Conservation (phyloP, 2,113 vertebrate genomes). For the Cephalopterus ornatus region DNA sequence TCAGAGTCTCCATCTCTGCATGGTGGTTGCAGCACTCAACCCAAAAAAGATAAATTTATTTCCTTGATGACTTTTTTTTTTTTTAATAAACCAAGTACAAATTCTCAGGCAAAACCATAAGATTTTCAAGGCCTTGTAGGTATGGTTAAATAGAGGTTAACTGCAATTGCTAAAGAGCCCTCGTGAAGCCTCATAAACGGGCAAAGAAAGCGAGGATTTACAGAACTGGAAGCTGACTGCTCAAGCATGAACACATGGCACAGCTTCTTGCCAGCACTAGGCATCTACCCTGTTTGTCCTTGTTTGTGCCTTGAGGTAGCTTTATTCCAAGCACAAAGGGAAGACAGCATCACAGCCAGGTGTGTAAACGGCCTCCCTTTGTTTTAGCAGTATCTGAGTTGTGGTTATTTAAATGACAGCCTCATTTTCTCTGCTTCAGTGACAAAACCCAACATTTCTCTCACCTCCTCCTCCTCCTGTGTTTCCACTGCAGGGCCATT, state of each 20-base stretch:
- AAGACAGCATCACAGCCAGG: background rate
- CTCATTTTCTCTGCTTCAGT: background rate
- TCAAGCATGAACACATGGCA: background rate
- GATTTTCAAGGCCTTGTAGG: background rate
- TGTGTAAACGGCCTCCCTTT: background rate
- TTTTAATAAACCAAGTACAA: background rate
- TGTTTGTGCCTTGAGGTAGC: background rate
- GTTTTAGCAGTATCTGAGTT: background rate
- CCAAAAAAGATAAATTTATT: background rate
- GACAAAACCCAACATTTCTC: background rate
- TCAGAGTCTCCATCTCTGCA: background rate
- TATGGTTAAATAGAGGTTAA: background rate
- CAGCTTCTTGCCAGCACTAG: conserved; percentile 1
- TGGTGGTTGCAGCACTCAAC: background rate
- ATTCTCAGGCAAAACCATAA: background rate
- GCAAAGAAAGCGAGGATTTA: background rate
- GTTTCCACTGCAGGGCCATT: conserved; percentile 92
- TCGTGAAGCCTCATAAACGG: background rate
- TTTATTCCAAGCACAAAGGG: background rate
- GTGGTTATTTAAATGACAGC: background rate
- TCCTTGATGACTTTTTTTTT: background rate
- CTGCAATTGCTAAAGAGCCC: background rate
- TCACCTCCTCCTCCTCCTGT: conserved; percentile 96
- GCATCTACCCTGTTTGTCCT: conserved; percentile 9
- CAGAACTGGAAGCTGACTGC: background rate